These are phyloP conservation scores for Chitala chitala DNA, from an alignment of 2,113 vertebrate species.

Conservation along the genomic window DNA sequence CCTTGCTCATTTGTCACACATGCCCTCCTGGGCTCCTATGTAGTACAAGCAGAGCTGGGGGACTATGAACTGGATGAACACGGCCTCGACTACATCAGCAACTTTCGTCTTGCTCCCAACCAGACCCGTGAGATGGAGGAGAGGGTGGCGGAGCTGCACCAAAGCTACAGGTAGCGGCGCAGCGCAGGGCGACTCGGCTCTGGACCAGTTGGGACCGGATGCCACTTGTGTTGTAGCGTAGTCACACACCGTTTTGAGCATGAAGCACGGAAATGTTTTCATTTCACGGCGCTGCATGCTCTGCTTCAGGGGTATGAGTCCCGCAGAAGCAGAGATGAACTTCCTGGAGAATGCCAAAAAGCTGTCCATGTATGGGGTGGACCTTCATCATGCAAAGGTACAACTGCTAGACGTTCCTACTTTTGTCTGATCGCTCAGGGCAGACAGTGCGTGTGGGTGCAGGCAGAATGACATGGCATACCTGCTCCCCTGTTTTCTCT, in stretches of 20 bases:
- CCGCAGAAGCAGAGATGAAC: slow-evolving; percentile 94
- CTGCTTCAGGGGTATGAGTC: slow-evolving; percentile 83
- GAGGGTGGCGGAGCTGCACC: slow-evolving; percentile 93
- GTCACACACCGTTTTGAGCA: neutral
- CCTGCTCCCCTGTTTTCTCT: neutral
- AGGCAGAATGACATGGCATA: neutral
- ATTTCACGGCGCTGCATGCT: slow-evolving; percentile 4
- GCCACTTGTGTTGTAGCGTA: no score
- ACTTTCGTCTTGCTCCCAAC: slow-evolving; percentile 91
- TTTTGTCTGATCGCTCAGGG: neutral
- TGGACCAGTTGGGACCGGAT: neutral
- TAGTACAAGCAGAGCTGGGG: slow-evolving; percentile 87
- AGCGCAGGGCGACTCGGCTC: neutral
- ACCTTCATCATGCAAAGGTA: slow-evolving; percentile 97
- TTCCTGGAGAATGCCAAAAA: slow-evolving; percentile 98
- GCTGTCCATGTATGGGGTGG: slow-evolving; percentile 96
- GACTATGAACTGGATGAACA: slow-evolving; percentile 90
- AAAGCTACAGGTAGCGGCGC: slow-evolving; percentile 79
- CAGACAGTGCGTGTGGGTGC: neutral
- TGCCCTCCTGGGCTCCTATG: slow-evolving; percentile 89
- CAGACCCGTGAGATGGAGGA: slow-evolving; percentile 95
- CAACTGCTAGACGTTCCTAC: neutral
- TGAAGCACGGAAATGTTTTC: neutral
- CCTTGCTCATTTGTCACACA: slow-evolving; percentile 98
- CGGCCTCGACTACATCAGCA: slow-evolving; percentile 77